Evolutionary conservation across 2,113 vertebrate species (phyloP).

Genomic region (Alectura lathami): DNA sequence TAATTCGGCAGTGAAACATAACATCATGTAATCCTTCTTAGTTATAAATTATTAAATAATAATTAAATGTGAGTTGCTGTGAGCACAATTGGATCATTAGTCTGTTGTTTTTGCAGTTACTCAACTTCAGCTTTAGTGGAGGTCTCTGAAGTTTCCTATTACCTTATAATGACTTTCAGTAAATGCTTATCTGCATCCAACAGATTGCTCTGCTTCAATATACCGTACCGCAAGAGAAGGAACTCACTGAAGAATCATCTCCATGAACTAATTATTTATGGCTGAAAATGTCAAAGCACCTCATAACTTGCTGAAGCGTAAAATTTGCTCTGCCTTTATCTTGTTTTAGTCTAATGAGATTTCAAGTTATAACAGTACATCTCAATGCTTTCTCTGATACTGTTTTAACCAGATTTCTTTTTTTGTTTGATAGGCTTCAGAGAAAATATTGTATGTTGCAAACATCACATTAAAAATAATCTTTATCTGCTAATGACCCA

Average conservation of each 20-base stretch:
- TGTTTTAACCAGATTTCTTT: constrained; percentile 16
- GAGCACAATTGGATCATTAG: neutral
- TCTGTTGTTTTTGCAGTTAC: neutral
- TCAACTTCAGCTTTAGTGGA: neutral
- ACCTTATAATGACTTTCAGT: constrained; percentile 29
- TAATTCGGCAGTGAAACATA: neutral
- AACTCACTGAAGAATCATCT: neutral
- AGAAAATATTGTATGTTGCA: neutral
- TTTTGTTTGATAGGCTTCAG: neutral
- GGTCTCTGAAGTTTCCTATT: constrained; percentile 39
- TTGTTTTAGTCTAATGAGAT: constrained; percentile 15
- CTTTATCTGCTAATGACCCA: neutral
- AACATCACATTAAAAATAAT: neutral
- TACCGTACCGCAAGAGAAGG: neutral
- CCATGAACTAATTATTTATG: constrained; percentile 43
- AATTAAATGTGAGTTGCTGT: neutral
- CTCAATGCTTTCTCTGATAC: neutral
- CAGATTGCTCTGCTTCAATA: constrained; percentile 47
- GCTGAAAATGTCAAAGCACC: constrained; percentile 16
- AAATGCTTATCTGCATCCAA: constrained; percentile 60
- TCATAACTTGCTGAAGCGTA: constrained; percentile 47
- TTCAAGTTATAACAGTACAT: constrained; percentile 2
- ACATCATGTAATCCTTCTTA: neutral
- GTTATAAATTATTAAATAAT: constrained; percentile 37
- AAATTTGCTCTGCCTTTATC: constrained; percentile 39